Base-by-base conservation (phyloP, 2,888 invertebrate species). In the Neoascia interrupta region DNA sequence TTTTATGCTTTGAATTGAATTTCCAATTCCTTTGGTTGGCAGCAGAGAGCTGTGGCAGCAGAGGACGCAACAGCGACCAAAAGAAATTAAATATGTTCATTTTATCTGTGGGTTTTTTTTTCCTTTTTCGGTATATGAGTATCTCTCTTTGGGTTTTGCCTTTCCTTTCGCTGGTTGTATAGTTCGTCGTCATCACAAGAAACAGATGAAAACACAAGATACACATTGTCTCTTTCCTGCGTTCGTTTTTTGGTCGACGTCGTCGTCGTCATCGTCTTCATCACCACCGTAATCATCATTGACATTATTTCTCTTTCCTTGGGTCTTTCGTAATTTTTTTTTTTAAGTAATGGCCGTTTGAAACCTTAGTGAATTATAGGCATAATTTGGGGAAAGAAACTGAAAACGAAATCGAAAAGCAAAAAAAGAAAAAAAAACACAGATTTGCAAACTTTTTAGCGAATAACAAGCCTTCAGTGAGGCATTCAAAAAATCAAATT, bases 1-100 rank as follows among this genome's bases (percentile, higher is more conserved):
- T 66, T 79, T 79, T 73, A 73, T 73, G 79, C 60, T 73, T 79
- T 73, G 79, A 79, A 73, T 73, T 73, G 73, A 66, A 73, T 79
- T 79, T 79, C 73, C 79, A 79, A 66, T 66, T 79, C 60, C 41
- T 76, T 36, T 56, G 41, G 63, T 47, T 6, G 13, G 21, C 19
- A 10, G 21, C 23, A 19, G 43, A 13, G 13, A 61, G 21, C 5
- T n/a, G n/a, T 15, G 19, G 43, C n/a, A 43, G 13, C 11, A 15
- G 53, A 43, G 16, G 43, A 21, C 19, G 53, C 37, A 28, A 47
- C 5, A 26, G 34, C 31, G 8, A 61, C 61, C 41, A 34, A 69
- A 68, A 75, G 56, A 79, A 66, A 79, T 73, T 66, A 73, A 79
- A 72, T 73, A 60, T 72, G 64, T 68, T 61, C 64, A 39, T 61